Percentiles rank a stretch among this genome's conserved stretches.
These are phyloP conservation scores for Metalampra italica DNA, from an alignment of 2,888 invertebrate species.

Conservation along the genomic window DNA sequence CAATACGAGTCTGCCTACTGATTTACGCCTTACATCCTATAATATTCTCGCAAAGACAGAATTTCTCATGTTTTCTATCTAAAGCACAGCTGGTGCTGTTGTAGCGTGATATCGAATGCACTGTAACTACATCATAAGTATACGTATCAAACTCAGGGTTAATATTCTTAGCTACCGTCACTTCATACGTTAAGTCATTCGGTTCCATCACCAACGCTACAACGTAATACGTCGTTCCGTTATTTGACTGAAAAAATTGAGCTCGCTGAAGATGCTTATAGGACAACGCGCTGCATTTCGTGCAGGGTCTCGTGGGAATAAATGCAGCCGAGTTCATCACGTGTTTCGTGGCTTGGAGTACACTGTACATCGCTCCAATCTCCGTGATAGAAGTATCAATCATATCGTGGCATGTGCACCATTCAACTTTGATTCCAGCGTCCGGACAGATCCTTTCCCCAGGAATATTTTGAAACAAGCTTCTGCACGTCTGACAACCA, in stretches of 20 bases:
- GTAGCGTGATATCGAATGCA: not conserved
- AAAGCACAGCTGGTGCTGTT: not conserved
- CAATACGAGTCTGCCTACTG: too few species aligned
- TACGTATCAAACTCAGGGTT: not conserved
- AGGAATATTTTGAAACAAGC: not conserved
- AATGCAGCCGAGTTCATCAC: not conserved
- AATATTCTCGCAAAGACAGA: not conserved
- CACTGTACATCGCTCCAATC: not conserved
- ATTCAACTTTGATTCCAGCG: not conserved
- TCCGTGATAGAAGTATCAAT: not conserved
- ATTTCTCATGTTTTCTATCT: not conserved
- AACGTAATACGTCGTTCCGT: not conserved
- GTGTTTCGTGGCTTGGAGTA: not conserved
- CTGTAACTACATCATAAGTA: not conserved
- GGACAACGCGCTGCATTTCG: not conserved
- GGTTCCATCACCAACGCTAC: not conserved
- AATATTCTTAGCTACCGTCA: not conserved
- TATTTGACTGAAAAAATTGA: not conserved
- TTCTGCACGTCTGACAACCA: not conserved
- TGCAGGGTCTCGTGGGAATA: not conserved
- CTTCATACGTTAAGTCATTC: not conserved
- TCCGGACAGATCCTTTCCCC: not conserved
- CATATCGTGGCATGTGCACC: conserved; percentile 2
- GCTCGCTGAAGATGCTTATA: not conserved
- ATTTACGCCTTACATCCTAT: not conserved